phyloP scores from a whole-genome alignment of 2,113 vertebrate species.

The Calyptomena viridis region DNA sequence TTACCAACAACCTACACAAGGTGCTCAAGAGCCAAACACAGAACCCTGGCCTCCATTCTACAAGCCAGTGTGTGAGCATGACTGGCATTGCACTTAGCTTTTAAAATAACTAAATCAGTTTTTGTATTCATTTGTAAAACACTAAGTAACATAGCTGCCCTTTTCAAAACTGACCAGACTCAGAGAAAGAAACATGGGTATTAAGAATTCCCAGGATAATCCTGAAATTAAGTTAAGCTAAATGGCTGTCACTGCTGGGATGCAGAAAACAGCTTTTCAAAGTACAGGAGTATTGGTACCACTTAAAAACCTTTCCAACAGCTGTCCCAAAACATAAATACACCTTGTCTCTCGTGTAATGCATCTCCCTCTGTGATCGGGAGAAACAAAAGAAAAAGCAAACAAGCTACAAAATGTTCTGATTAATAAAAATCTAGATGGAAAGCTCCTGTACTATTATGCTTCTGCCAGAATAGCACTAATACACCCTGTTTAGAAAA shows the following conservation, averaged over 20 bases:
- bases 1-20: not conserved
- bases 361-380: not conserved
- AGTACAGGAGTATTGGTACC: not conserved
- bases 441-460: not conserved
- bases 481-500: not conserved
- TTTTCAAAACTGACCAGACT: not conserved
- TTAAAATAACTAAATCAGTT: not conserved
- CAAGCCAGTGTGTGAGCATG: rapidly evolving
- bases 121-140: not conserved
- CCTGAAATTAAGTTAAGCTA: not conserved
- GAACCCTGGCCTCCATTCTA: not conserved
- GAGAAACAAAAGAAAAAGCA: not conserved
- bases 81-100: not conserved
- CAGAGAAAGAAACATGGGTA: not conserved
- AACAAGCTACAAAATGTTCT: not conserved
- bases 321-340: not conserved
- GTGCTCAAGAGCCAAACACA: not conserved
- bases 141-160: not conserved
- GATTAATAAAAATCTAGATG: not conserved
- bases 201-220: not conserved
- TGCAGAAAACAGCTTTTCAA: not conserved
- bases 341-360: not conserved
- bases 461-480: not conserved
- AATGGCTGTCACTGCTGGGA: not conserved
- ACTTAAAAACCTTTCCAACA: not conserved